A percentile compares a stretch with the other conserved stretches of the same genome.
phyloP scores from a whole-genome alignment of 2,797 vertebrate species.

The Cuculus canorus region DNA sequence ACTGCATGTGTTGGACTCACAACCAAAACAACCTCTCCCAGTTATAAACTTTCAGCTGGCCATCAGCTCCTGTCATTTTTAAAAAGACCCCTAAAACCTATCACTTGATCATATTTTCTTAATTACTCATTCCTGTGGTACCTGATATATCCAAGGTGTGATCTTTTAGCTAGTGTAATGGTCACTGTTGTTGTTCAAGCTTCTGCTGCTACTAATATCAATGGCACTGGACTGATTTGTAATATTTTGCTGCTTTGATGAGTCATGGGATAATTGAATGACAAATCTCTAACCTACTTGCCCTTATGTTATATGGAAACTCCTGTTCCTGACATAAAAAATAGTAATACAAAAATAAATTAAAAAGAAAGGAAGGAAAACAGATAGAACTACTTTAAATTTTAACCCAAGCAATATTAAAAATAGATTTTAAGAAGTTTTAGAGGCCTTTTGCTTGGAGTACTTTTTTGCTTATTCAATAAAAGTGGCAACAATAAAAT shows the following conservation, averaged over 20 bases:
- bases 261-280: neutral
- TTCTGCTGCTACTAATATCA: neutral
- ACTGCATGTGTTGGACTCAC: neutral
- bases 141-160: neutral
- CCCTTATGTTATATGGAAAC: neutral
- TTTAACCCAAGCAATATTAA: neutral
- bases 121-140: neutral
- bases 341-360: neutral
- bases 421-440: constrained; percentile 15
- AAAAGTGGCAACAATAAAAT: constrained; percentile 35
- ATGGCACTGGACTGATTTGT: neutral
- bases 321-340: neutral
- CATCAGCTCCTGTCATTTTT: neutral
- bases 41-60: neutral
- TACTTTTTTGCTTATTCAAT: constrained; percentile 7
- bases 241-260: neutral
- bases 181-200: neutral
- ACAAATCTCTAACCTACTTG: neutral
- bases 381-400: neutral
- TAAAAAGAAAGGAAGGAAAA: neutral
- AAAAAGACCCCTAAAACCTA: neutral
- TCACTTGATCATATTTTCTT: neutral
- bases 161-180: neutral
- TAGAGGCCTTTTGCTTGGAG: neutral
- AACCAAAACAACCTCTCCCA: neutral